These are phyloP conservation scores for Axis porcinus DNA, from an alignment of 2,113 vertebrate genomes.

Conservation along the genomic window DNA sequence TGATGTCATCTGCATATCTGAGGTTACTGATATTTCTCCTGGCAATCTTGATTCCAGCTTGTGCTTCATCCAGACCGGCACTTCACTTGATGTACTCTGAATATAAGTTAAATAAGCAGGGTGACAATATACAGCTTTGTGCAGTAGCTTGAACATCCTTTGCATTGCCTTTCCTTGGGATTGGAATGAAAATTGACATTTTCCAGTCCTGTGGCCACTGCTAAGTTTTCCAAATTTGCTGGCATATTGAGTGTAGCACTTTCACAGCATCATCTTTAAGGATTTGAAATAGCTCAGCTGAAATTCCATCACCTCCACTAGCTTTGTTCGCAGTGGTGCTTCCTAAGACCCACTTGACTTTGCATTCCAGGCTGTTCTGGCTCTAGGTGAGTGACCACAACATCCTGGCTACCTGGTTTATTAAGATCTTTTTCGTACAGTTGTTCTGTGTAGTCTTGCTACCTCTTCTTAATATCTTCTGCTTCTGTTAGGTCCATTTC, in stretches of 20 bases:
- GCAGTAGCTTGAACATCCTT: not conserved
- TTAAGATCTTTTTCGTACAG: not conserved
- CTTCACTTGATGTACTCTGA: not conserved
- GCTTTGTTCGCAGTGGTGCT: not conserved
- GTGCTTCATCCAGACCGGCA: not conserved
- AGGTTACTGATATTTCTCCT: not conserved
- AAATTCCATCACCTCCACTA: not conserved
- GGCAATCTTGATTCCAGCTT: not conserved
- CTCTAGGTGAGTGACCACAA: not conserved
- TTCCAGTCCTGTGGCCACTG: rapidly evolving
- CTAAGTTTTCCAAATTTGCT: not conserved
- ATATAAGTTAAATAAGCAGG: not conserved
- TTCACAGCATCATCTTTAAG: not conserved
- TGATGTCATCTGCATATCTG: not conserved
- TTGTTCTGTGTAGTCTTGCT: not conserved
- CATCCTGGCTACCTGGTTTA: not conserved
- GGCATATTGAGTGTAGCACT: not conserved
- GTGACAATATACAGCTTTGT: not conserved
- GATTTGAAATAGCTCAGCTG: not conserved
- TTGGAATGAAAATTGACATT: not conserved
- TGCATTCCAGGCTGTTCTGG: not conserved
- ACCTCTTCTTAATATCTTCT: not conserved
- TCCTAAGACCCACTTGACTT: not conserved
- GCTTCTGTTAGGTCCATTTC: not conserved
- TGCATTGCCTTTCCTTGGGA: not conserved